A percentile compares a stretch with the other conserved stretches of the same genome.
These are phyloP conservation scores for Mico argentatus DNA, from an alignment of 2,797 vertebrate genomes.

Conservation along the genomic window DNA sequence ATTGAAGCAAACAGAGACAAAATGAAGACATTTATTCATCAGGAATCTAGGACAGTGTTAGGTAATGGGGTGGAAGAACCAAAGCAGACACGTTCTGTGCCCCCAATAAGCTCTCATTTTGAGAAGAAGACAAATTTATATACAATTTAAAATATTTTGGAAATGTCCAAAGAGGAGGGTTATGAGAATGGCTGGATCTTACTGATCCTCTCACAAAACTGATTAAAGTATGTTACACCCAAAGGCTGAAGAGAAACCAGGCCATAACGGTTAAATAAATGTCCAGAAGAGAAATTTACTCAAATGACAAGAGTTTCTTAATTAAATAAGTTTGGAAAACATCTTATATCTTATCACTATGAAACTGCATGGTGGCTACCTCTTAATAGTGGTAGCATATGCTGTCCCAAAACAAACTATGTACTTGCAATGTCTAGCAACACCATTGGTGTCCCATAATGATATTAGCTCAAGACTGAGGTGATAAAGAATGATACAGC, in stretches of 20 bases:
- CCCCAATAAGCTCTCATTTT: neutral
- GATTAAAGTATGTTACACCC: neutral
- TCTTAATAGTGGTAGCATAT: neutral
- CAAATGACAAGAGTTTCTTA: neutral
- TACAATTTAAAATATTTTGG: neutral
- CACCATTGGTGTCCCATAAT: conserved; percentile 17
- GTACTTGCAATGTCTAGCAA: neutral
- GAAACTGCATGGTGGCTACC: neutral
- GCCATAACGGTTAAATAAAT: neutral
- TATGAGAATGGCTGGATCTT: neutral
- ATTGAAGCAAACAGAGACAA: neutral
- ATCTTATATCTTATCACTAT: neutral
- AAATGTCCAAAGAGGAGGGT: neutral
- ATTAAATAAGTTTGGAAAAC: neutral
- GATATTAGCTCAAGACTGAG: neutral
- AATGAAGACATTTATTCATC: neutral
- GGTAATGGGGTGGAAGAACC: neutral
- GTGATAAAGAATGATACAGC: neutral
- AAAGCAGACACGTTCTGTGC: neutral
- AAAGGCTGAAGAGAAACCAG: neutral
- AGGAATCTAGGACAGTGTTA: neutral
- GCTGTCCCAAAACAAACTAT: neutral
- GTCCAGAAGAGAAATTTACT: neutral
- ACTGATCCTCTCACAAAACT: neutral
- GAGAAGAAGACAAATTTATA: neutral